Evolutionary conservation across 92 coral and sea anemone species (phyloP).

Genomic region (Isaurus tuberculatus): DNA sequence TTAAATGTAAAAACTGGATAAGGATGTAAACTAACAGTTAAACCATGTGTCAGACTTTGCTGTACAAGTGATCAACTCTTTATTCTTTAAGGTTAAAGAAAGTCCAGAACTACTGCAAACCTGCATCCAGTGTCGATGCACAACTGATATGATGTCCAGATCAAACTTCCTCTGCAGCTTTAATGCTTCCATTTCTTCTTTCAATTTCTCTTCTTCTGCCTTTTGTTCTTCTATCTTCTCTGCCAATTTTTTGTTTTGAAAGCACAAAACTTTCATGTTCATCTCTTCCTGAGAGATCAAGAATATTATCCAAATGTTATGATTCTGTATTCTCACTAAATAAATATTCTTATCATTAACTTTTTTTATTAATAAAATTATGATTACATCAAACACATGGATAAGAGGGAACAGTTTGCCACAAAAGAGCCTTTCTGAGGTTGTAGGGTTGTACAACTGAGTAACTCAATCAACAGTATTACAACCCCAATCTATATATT

Average conservation of each 20-base stretch:
- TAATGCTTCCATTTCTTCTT: conserved; percentile 79
- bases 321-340: no score
- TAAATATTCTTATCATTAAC: no score
- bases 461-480: no score
- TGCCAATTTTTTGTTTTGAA: conserved; percentile 93
- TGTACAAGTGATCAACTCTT: neutral
- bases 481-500: no score
- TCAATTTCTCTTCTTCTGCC: conserved; percentile 87
- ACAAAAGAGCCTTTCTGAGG: no score
- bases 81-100: neutral
- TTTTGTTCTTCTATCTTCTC: conserved; percentile 92
- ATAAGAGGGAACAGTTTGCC: no score
- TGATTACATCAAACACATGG: no score
- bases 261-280: conserved; percentile 88
- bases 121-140: conserved; percentile 97
- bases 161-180: conserved; percentile 85
- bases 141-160: conserved; percentile 83
- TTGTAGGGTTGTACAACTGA: no score
- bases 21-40: no score
- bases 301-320: neutral
- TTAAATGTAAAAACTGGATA: no score
- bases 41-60: neutral
- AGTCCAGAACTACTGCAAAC: conserved; percentile 37
- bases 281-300: conserved; percentile 82
- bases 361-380: no score